These are phyloP conservation scores for Eudyptes chrysolophus DNA, from an alignment of 2,113 vertebrate genomes.

Conservation along the genomic window DNA sequence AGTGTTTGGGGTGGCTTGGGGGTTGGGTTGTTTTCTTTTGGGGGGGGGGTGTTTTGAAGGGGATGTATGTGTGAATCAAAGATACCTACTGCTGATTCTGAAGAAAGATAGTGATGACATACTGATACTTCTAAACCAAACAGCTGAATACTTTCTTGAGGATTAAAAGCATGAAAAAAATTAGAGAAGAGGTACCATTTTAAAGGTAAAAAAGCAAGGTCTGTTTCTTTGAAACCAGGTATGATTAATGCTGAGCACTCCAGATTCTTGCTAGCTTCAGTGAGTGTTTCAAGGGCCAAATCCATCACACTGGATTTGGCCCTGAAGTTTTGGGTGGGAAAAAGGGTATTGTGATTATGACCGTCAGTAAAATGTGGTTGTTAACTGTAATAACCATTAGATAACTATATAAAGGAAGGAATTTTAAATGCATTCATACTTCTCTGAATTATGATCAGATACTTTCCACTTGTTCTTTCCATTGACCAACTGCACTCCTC, in stretches of 20 bases:
- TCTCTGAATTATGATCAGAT: background rate
- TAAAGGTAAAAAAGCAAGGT: background rate
- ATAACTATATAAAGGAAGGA: background rate
- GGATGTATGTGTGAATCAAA: accelerated
- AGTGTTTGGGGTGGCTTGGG: too few relatives aligned
- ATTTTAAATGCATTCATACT: background rate
- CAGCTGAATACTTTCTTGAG: background rate
- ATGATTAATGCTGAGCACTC: background rate
- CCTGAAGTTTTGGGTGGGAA: background rate
- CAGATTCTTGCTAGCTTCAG: background rate
- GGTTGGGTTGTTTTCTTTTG: too few relatives aligned
- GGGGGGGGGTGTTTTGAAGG: background rate
- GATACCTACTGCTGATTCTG: background rate
- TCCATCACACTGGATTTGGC: background rate
- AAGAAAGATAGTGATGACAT: background rate
- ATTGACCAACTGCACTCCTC: background rate
- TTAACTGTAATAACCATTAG: background rate
- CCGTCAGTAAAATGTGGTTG: background rate
- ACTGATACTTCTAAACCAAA: background rate
- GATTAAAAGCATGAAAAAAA: background rate
- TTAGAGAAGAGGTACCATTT: background rate
- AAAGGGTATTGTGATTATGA: background rate
- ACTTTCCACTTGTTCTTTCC: background rate
- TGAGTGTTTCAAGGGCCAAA: background rate
- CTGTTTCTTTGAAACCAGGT: background rate